Conservation (phyloP, 2,797 vertebrate species). For the Gorsachius magnificus region DNA sequence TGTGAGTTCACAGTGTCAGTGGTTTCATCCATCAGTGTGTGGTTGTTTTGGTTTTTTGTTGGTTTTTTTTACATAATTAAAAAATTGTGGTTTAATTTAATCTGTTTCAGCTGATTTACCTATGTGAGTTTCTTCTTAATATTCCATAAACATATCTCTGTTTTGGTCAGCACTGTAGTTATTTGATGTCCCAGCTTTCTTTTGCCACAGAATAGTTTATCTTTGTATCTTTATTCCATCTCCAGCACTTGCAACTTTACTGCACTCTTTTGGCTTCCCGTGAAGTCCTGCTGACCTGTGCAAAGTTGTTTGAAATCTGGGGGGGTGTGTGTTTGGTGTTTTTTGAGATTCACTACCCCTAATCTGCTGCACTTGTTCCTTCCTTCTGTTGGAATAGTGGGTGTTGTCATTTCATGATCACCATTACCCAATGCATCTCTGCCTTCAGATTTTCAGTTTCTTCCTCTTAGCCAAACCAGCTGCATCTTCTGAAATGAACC, state of each 20-base stretch:
- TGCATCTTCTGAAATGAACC: not conserved
- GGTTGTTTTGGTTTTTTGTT: not conserved
- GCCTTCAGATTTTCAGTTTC: not conserved
- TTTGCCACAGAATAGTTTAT: not conserved
- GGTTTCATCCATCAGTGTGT: not conserved
- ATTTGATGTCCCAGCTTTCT: not conserved
- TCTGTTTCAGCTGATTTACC: not conserved
- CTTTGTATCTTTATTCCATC: not conserved
- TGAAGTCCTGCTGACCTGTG: not conserved
- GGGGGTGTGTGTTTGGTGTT: too few species aligned
- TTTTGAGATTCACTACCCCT: not conserved
- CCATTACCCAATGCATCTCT: not conserved
- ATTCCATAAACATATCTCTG: not conserved
- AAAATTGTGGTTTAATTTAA: not conserved
- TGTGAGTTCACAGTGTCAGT: rapidly evolving
- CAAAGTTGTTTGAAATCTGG: not conserved
- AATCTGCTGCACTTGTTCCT: not conserved
- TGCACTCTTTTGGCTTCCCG: not conserved
- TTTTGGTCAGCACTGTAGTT: not conserved
- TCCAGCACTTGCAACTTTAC: not conserved
- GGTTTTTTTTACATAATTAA: not conserved
- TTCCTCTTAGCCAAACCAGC: not conserved
- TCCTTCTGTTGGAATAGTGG: not conserved
- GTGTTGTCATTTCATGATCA: not conserved
- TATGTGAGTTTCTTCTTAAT: not conserved